These are phyloP conservation scores for Ceratina australensis DNA, from an alignment of 1,140 invertebrate genomes.

Conservation along the genomic window DNA sequence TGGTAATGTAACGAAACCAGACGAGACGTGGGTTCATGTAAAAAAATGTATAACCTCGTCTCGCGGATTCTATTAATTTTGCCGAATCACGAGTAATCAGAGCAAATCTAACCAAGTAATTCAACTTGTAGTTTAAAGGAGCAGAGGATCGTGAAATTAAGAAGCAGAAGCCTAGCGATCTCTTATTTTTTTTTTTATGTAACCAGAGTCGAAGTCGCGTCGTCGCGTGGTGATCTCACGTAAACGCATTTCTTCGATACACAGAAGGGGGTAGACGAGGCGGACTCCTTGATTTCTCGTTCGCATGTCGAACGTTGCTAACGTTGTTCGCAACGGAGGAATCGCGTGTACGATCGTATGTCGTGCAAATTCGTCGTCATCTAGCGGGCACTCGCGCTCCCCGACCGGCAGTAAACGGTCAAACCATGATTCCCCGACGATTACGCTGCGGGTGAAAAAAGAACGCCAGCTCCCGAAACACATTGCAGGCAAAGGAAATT, in stretches of 20 bases:
- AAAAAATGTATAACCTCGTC: too few relatives aligned
- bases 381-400: conserved; percentile 1
- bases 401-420: conserved; percentile 44
- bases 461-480: neutral
- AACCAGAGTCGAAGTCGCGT: too few relatives aligned
- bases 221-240: conserved; percentile 24
- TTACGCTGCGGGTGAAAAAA: neutral
- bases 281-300: conserved; percentile 24
- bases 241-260: conserved; percentile 32
- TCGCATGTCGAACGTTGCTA: conserved; percentile 38
- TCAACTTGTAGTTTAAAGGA: too few relatives aligned
- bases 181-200: too few relatives aligned
- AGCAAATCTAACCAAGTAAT: too few relatives aligned
- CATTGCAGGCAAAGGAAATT: neutral
- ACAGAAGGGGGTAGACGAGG: neutral
- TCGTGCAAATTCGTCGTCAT: conserved; percentile 60
- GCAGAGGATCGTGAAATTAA: too few relatives aligned
- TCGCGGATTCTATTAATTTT: too few relatives aligned
- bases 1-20: too few relatives aligned
- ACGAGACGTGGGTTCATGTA: too few relatives aligned
- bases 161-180: too few relatives aligned
- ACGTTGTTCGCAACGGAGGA: conserved; percentile 27
- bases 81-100: too few relatives aligned
- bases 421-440: conserved; percentile 28
- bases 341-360: conserved; percentile 35